These are phyloP conservation scores for Drosophila anomalata DNA, from an alignment of 2,888 invertebrate genomes.

Conservation along the genomic window DNA sequence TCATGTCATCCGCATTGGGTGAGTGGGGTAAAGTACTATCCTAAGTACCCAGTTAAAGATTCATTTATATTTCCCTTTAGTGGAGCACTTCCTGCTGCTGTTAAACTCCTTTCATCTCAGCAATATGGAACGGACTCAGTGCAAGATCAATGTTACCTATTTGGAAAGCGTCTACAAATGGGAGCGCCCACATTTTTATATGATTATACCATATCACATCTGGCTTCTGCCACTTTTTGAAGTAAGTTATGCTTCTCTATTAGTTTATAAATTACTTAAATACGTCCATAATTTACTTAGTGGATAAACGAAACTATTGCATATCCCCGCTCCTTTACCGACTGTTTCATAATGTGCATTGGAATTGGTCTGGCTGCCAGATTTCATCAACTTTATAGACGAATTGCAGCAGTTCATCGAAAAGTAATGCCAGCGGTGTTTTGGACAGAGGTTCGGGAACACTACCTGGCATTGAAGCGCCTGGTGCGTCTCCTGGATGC, in stretches of 20 bases:
- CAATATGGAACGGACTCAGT: conserved; percentile 72
- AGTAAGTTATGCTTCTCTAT: conserved; percentile 46
- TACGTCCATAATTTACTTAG: conserved; percentile 43
- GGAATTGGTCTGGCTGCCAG: conserved; percentile 88
- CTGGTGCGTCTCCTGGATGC: conserved; percentile 87
- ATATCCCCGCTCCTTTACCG: conserved; percentile 89
- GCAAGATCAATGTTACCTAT: conserved; percentile 74
- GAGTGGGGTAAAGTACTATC: conserved; percentile 15
- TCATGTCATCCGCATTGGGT: conserved; percentile 78
- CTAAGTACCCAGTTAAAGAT: background rate
- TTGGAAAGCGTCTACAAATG: conserved; percentile 76
- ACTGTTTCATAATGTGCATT: conserved; percentile 88
- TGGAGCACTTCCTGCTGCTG: conserved; percentile 76
- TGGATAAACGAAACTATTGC: conserved; percentile 85
- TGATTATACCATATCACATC: conserved; percentile 67
- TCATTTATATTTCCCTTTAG: conserved; percentile 43
- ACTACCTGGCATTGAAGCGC: conserved; percentile 87
- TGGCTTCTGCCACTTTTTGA: conserved; percentile 78
- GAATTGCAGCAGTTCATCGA: conserved; percentile 84
- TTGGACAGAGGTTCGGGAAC: conserved; percentile 88
- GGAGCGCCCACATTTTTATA: conserved; percentile 76
- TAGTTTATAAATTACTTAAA: background rate
- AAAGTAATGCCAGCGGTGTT: conserved; percentile 83
- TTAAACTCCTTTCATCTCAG: conserved; percentile 71
- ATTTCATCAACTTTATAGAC: conserved; percentile 86